Evolutionary conservation across 2,888 invertebrate species (phyloP), one percentile per base, ranked within the genome.

Genomic region (Galerucella nymphaeae): DNA sequence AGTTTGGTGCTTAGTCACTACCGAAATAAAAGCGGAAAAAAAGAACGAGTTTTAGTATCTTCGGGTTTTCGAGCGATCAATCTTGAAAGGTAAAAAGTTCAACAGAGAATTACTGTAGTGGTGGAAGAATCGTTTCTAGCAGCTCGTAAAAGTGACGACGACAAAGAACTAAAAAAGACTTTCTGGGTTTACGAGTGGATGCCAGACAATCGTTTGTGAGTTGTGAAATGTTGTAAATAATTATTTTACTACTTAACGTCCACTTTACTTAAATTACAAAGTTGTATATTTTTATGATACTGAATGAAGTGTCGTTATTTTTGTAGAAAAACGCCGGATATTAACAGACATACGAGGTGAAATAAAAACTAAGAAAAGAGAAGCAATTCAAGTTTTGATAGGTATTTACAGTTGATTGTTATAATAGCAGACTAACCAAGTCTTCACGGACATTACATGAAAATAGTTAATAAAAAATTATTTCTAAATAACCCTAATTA

Each of bases 151-250:
- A 72, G 75, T 71, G 66, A 66, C 63, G 62, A 57, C 63, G 65
- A 78, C 67, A 75, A 72, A 78, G 80, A 80, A 78, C 76, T 77
- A 38, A 48, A 68, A 61, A 14, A 50, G 18, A 11, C 18, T 61
- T 62, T 61, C 68, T 23, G 38, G 38, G 74, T 79, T 80, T 76
- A 79, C 78, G 78, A 75, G 75, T 70, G 71, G 75, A 78, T 79
- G 78, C 73, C 75, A 79, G 80, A 81, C 79, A 80, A 82, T 82
- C 80, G 78, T 79, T 81, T 30, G 14, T 30, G 23, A 58, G 30
- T 30, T 10, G 41, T 9, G 18, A 53, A 42, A 62, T 80, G 80
- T 53, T 18, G 53, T 16, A 53, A 53, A 18, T 53, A 53, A 53
- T 53, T 18, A 53, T 53, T 53, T 16, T 53, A 53, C 45, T 13